phyloP scores from a whole-genome alignment of 37 sponge, comb jelly and placozoan genomes.

The Crambe crambe region DNA sequence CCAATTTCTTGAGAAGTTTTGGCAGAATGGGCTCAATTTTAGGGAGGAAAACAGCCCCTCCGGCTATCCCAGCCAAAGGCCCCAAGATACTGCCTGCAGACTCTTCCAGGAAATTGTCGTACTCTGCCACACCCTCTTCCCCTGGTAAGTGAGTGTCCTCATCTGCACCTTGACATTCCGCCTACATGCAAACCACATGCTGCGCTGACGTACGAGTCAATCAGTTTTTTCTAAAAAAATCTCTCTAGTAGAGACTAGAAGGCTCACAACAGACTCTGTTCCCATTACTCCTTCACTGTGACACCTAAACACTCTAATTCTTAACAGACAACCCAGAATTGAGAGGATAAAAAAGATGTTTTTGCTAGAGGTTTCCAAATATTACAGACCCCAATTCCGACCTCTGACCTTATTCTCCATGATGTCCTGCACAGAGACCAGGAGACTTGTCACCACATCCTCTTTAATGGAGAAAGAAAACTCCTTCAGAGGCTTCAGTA shows the following conservation, averaged over 20 bases:
- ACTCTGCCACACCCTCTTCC: constrained; percentile 47
- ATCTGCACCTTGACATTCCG: constrained; percentile 53
- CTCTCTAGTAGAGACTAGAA: no score
- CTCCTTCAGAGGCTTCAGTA: constrained; percentile 50
- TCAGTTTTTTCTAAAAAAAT: no score
- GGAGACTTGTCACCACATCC: constrained; percentile 31
- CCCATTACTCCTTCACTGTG: background rate
- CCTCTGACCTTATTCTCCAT: constrained; percentile 49
- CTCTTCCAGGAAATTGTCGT: constrained; percentile 62
- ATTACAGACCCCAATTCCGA: no score
- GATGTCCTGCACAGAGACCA: constrained; percentile 57
- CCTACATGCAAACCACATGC: constrained; percentile 21
- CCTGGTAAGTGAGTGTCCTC: constrained; percentile 23
- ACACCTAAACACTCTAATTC: no score
- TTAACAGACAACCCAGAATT: no score
- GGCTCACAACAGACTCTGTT: no score
- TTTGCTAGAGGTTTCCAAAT: no score
- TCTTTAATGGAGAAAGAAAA: constrained; percentile 7
- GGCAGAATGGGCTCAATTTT: constrained; percentile 24
- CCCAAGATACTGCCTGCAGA: constrained; percentile 59
- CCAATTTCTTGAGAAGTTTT: constrained; percentile 40
- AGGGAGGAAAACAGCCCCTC: constrained; percentile 35
- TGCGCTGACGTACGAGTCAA: no score
- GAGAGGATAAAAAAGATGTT: no score
- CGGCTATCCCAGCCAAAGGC: constrained; percentile 51